Conservation (phyloP, 2,113 vertebrate species). For the Oxyruncus cristatus region DNA sequence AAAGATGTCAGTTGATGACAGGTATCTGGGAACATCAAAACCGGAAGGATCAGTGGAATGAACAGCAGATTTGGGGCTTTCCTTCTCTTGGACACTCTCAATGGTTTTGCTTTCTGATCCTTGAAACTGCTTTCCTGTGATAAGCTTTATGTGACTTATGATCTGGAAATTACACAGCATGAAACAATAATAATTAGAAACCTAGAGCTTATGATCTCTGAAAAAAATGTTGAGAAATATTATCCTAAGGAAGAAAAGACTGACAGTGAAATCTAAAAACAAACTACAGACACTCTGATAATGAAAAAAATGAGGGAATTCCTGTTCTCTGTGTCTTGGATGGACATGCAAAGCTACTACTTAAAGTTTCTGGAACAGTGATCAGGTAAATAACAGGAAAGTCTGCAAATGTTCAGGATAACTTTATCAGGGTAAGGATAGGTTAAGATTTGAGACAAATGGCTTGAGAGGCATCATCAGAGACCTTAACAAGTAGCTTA, state of each 20-base stretch:
- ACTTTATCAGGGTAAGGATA: not conserved
- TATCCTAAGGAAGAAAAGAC: not conserved
- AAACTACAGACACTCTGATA: not conserved
- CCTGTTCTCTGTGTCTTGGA: not conserved
- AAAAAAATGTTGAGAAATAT: not conserved
- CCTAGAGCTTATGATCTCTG: not conserved
- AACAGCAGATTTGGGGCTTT: not conserved
- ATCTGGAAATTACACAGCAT: not conserved
- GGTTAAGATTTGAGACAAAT: not conserved
- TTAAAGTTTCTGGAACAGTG: not conserved
- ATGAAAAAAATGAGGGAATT: not conserved
- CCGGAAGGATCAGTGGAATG: not conserved
- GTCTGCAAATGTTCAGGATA: not conserved
- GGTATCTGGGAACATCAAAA: not conserved
- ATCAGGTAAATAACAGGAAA: not conserved
- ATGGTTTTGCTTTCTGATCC: not conserved
- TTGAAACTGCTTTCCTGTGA: not conserved
- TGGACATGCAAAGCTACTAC: not conserved
- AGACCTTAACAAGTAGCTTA: not conserved
- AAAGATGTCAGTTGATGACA: not conserved
- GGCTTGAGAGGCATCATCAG: not conserved
- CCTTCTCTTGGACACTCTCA: not conserved
- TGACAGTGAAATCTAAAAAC: not conserved
- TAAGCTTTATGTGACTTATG: not conserved
- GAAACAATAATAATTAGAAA: not conserved